phyloP scores from a whole-genome alignment of 35 echinoderm and acorn worm genomes.

The Ophioderma brevispina region DNA sequence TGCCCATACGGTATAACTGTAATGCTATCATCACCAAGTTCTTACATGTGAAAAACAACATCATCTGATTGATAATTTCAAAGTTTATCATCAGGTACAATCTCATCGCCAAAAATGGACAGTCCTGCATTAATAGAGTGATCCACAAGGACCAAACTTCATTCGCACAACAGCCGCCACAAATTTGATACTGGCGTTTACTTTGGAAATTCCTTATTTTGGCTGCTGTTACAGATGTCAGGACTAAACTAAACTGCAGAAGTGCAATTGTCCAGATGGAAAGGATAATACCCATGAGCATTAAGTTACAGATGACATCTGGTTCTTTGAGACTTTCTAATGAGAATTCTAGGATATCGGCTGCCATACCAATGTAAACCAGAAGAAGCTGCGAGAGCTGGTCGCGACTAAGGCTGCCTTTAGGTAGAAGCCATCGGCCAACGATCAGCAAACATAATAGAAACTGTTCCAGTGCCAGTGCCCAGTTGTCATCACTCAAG shows the following conservation, averaged over 20 bases:
- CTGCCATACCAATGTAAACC: constrained; percentile 98
- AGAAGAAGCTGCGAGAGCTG: constrained; percentile 97
- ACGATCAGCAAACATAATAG: constrained; percentile 70
- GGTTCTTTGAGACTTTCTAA: constrained; percentile 81
- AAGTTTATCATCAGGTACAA: constrained; percentile 78
- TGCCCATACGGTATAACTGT: constrained; percentile 76
- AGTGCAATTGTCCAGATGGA: constrained; percentile 83
- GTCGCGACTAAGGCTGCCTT: constrained; percentile 75
- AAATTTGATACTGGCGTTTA: constrained; percentile 12
- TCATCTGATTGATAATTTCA: constrained; percentile 82
- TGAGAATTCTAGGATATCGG: constrained; percentile 93
- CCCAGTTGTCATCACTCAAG: constrained; percentile 71
- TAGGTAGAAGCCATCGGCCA: constrained; percentile 93
- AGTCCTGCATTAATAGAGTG: constrained; percentile 92
- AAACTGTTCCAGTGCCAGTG: constrained; percentile 72
- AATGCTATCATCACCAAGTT: constrained; percentile 73
- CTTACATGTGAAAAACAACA: constrained; percentile 92
- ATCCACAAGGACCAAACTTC: constrained; percentile 84
- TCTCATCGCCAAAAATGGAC: constrained; percentile 80
- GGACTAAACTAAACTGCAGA: constrained; percentile 85
- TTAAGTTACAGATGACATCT: constrained; percentile 67
- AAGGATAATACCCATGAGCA: constrained; percentile 75
- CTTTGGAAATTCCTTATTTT: constrained; percentile 5
- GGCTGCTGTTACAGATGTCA: constrained; percentile 76
- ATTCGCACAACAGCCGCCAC: constrained; percentile 70